Evolutionary conservation across 2,113 vertebrate genomes (phyloP).

Genomic region (Syngnathus floridae): DNA sequence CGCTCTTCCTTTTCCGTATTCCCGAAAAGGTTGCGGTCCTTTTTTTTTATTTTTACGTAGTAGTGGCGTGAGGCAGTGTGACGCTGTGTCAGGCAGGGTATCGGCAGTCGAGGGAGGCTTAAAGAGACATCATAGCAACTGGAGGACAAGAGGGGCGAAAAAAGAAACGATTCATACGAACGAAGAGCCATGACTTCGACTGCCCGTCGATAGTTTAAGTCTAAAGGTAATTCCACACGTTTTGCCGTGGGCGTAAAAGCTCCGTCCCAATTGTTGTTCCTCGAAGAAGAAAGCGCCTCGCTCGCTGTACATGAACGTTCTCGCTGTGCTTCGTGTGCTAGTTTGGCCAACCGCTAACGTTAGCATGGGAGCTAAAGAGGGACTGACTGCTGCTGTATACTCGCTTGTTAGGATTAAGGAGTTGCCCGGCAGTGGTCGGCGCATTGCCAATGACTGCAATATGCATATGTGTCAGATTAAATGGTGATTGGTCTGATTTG

Average conservation of each 20-base stretch:
- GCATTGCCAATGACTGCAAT: conserved; percentile 24
- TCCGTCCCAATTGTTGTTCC: background rate
- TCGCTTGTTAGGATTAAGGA: conserved; percentile 69
- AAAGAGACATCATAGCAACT: conserved; percentile 71
- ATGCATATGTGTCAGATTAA: conserved; percentile 38
- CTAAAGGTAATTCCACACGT: conserved; percentile 52
- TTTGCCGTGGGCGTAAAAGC: background rate
- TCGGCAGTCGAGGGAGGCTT: conserved; percentile 60
- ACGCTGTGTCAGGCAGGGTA: conserved; percentile 53
- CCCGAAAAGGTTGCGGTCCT: conserved; percentile 48
- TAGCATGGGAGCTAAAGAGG: conserved; percentile 44
- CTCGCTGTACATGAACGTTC: conserved; percentile 22
- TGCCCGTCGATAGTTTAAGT: conserved; percentile 28
- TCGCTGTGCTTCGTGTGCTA: conserved; percentile 38
- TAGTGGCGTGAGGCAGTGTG: conserved; percentile 42
- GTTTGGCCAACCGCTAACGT: conserved; percentile 32
- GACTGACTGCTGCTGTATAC: conserved; percentile 28
- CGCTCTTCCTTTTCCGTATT: conserved; percentile 36
- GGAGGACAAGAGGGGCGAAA: conserved; percentile 39
- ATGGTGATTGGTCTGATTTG: background rate
- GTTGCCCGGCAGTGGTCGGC: conserved; percentile 57
- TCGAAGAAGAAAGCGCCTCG: conserved; percentile 8
- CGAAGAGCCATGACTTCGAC: conserved; percentile 54
- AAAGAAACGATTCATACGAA: conserved; percentile 35
- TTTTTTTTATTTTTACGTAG: conserved; percentile 38